Percentiles rank a stretch among this genome's conserved stretches.
These are phyloP conservation scores for Bradypus variegatus DNA, from an alignment of 2,797 vertebrate species.

Conservation along the genomic window DNA sequence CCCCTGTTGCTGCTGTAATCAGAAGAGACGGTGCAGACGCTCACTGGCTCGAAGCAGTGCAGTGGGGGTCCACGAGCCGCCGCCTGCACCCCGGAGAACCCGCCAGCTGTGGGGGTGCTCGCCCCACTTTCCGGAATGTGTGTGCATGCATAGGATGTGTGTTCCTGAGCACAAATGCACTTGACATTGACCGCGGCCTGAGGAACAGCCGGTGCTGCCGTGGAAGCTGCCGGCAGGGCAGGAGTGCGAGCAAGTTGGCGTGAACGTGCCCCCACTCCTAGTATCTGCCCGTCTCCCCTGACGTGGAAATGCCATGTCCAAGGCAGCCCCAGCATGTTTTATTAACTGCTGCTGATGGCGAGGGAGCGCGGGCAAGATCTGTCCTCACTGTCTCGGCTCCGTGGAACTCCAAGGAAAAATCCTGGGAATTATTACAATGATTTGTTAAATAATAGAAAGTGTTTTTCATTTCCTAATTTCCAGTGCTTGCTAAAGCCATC, in stretches of 20 bases:
- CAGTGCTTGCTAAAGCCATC: constrained; percentile 68
- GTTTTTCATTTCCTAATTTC: constrained; percentile 74
- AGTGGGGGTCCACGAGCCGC: accelerated
- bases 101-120: accelerated
- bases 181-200: constrained; percentile 26
- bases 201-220: background rate
- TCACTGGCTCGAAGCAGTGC: accelerated
- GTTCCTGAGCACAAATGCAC: background rate
- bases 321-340: constrained; percentile 43
- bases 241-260: background rate
- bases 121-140: accelerated
- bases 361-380: constrained; percentile 46
- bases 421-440: constrained; percentile 69
- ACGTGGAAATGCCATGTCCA: constrained; percentile 1
- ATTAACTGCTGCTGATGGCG: constrained; percentile 44
- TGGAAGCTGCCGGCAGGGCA: background rate
- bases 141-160: background rate
- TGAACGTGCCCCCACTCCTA: background rate
- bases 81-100: background rate
- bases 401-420: constrained; percentile 53
- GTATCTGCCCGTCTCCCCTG: background rate
- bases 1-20: background rate
- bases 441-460: constrained; percentile 78
- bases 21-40: accelerated
- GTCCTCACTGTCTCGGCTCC: constrained; percentile 46